Conservation (phyloP, 1,140 invertebrate genomes). For the Drosophila kikkawai region DNA sequence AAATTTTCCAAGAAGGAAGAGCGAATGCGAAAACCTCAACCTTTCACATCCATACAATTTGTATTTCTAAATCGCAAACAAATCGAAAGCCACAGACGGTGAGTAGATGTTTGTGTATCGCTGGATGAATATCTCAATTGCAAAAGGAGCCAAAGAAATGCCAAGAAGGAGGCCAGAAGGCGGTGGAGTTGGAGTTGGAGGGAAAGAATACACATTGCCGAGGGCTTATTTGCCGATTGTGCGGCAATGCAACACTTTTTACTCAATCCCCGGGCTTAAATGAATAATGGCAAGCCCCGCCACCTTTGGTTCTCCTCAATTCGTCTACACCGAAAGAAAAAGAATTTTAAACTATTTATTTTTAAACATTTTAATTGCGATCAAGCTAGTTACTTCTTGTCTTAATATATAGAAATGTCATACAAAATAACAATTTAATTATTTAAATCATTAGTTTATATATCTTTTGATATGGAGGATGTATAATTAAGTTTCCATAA, state of each 20-base stretch:
- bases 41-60: conserved; percentile 40
- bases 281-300: conserved; percentile 66
- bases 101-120: conserved; percentile 22
- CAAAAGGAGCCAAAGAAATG: conserved; percentile 8
- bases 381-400: neutral
- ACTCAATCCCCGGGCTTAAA: conserved; percentile 63
- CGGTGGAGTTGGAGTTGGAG: neutral
- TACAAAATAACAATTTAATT: too few species aligned
- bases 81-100: conserved; percentile 55
- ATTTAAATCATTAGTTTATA: too few species aligned
- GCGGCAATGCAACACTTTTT: conserved; percentile 67
- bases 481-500: too few species aligned
- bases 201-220: conserved; percentile 44
- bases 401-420: too few species aligned
- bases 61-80: conserved; percentile 62
- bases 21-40: conserved; percentile 21
- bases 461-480: too few species aligned
- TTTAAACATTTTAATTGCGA: neutral
- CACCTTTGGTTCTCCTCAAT: conserved; percentile 13
- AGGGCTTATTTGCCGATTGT: conserved; percentile 54
- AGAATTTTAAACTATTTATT: neutral
- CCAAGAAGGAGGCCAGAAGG: conserved; percentile 1
- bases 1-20: conserved; percentile 36
- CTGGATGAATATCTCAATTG: conserved; percentile 38
- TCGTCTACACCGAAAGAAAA: neutral